Base-by-base conservation (phyloP, 1,140 invertebrate species). In the Pseudomyrmex pallidus region DNA sequence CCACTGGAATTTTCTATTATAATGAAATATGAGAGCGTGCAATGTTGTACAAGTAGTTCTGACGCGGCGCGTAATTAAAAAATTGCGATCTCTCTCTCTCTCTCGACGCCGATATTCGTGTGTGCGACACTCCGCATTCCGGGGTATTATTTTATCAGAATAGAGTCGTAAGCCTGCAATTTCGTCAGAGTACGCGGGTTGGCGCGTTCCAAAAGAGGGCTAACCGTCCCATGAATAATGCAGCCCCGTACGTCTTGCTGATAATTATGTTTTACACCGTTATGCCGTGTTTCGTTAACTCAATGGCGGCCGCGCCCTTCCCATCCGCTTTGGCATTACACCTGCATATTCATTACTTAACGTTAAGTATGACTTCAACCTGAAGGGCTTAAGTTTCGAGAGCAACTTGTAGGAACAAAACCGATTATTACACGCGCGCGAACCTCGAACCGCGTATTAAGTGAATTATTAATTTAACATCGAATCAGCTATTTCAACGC, bases 261-360 rank as follows among this genome's bases (percentile, higher is more conserved):
- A 93, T 92, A 92, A 93, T 93, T 93, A 93, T 92, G 91, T 92
- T 92, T 93, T 92, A 93, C 92, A 92, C 90, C 91, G 90, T 92
- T 91, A 91, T 91, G 90, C 90, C 90, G 91, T 92, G 92, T 93
- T 93, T 92, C 92, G 90, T 93, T 93, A 93, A 92, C 89, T 90
- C 87, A 78, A 48, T 66, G 84, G 35, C 66, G 63, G 61, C 88
- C 87, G 86, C 89, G 84, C 87, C 90, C 87, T 87, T 86, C 90
- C 87, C 83, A 84, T 90, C 84, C 86, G 86, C 82, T 85, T 85
- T 76, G 74, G 83, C 84, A 87, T 91, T 89, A 90, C 86, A 86
- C 70, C 89, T 91, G 90, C 92, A 91, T 92, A 92, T 92, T 92
- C 92, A 92, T 93, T 91, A 91, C 91, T 90, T 86, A 90, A 85